Evolutionary conservation across 2,888 invertebrate species (phyloP).

Genomic region (Agonopterix arenella): DNA sequence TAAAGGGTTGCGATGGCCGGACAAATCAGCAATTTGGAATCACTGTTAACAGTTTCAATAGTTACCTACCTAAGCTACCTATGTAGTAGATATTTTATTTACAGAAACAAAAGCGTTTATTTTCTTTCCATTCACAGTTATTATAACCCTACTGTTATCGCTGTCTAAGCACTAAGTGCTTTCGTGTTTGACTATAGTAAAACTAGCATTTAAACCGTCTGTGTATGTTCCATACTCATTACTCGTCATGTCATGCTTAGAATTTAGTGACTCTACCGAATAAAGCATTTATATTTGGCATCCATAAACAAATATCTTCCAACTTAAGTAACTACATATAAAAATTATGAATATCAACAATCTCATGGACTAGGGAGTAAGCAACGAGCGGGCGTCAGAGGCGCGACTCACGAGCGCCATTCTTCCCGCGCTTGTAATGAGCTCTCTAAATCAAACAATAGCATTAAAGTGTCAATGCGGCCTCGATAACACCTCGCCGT

Average conservation of each 20-base stretch:
- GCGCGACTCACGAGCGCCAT: slow-evolving; percentile 48
- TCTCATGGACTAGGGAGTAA: not conserved
- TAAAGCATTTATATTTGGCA: too few species aligned
- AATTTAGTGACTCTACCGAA: too few species aligned
- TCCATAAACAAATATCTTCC: too few species aligned
- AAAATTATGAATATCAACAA: slow-evolving; percentile 40
- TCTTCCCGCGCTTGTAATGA: slow-evolving; percentile 67
- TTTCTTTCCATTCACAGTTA: too few species aligned
- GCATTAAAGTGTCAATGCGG: slow-evolving; percentile 75
- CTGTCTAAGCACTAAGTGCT: too few species aligned
- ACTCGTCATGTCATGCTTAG: too few species aligned
- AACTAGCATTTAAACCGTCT: too few species aligned
- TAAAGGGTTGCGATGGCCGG: slow-evolving; percentile 35
- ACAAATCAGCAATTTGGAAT: slow-evolving; percentile 43
- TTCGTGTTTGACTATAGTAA: too few species aligned
- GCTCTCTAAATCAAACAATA: slow-evolving; percentile 75
- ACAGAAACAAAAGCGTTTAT: too few species aligned
- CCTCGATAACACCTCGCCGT: slow-evolving; percentile 70
- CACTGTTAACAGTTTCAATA: slow-evolving; percentile 10
- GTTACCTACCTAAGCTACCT: not conserved
- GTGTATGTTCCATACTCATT: too few species aligned
- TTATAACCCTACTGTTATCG: too few species aligned
- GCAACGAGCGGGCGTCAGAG: slow-evolving; percentile 1
- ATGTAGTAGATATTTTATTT: too few species aligned
- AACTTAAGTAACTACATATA: slow-evolving; percentile 3